Evolutionary conservation across 2,113 vertebrate species (phyloP).

Genomic region (Sturnira hondurensis): DNA sequence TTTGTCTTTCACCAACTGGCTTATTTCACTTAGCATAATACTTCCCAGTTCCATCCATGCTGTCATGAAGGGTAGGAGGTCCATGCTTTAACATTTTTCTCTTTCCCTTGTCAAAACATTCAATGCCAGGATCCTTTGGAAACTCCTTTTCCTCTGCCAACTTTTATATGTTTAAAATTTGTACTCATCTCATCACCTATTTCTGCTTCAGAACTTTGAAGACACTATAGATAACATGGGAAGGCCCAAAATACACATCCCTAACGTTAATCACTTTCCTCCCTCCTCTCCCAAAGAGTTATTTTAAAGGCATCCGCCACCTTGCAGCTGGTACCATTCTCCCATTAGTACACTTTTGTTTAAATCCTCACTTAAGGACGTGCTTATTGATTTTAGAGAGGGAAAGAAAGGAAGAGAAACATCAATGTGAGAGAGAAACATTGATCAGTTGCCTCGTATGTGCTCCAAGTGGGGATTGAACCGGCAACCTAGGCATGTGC

Average conservation of each 20-base stretch:
- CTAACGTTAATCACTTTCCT: neutral
- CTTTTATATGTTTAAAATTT: neutral
- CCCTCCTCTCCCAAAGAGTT: neutral
- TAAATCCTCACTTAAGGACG: too few relatives aligned
- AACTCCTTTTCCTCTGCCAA: neutral
- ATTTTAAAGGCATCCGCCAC: neutral
- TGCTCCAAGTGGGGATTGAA: too few relatives aligned
- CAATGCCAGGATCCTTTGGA: neutral
- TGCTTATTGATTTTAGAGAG: too few relatives aligned
- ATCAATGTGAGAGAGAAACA: too few relatives aligned
- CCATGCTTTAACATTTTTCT: neutral
- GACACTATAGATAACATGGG: neutral
- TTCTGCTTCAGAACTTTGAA: neutral
- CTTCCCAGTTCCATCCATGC: too few relatives aligned
- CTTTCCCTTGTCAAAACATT: neutral
- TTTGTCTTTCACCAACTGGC: too few relatives aligned
- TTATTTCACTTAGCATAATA: too few relatives aligned
- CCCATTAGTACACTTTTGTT: neutral
- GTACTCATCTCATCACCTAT: neutral
- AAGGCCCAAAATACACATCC: neutral
- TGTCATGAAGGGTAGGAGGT: neutral
- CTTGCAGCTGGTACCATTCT: neutral
- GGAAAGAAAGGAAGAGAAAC: too few relatives aligned
- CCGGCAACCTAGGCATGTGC: too few relatives aligned
- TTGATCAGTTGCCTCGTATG: too few relatives aligned